Conservation (phyloP, 92 coral and sea anemone genomes). For the Umimayanthus chanpuru region DNA sequence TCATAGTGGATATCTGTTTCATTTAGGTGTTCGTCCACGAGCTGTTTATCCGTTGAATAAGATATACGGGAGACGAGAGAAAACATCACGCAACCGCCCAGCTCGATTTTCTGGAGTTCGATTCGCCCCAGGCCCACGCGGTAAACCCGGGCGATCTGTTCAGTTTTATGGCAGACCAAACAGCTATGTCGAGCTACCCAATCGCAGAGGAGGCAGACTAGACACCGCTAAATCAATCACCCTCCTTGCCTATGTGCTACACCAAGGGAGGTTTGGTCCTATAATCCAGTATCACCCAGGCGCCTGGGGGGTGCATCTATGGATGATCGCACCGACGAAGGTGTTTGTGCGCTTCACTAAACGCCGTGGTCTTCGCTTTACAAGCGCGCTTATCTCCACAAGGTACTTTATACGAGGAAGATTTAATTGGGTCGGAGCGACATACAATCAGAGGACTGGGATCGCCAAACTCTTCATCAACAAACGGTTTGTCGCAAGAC, state of each 20-base stretch:
- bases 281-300: constrained; percentile 24
- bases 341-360: constrained; percentile 25
- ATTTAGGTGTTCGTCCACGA: constrained; percentile 32
- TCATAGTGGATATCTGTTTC: neutral
- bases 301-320: constrained; percentile 30
- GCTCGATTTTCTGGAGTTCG: neutral
- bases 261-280: constrained; percentile 17
- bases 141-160: constrained; percentile 4
- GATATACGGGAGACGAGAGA: neutral
- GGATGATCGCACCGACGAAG: neutral
- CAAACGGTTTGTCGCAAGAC: constrained; percentile 20
- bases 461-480: constrained; percentile 33
- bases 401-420: constrained; percentile 12
- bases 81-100: neutral
- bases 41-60: constrained; percentile 25
- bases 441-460: constrained; percentile 20
- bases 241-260: constrained; percentile 10
- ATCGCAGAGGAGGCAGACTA: constrained; percentile 6
- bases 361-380: constrained; percentile 19
- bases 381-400: neutral
- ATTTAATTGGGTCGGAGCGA: constrained; percentile 25
- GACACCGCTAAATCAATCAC: constrained; percentile 26
- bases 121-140: constrained; percentile 27
- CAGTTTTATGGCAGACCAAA: constrained; percentile 30
- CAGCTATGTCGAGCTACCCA: constrained; percentile 35